Percentiles rank a stretch among this genome's conserved stretches.
phyloP scores from a whole-genome alignment of 2,113 vertebrate genomes.

The Triplophysa siluroides region DNA sequence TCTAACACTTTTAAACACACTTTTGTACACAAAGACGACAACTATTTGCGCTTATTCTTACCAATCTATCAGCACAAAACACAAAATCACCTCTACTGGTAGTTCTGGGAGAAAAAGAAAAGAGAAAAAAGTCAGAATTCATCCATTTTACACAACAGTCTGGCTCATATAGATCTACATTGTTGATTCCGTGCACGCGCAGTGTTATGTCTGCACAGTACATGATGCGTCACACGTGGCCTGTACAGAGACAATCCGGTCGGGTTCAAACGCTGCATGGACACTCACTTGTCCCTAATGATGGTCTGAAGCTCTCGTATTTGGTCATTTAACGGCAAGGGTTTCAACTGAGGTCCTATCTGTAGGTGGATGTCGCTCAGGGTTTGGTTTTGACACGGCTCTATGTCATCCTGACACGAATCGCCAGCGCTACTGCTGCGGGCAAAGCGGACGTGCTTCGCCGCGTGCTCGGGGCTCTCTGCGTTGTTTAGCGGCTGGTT shows the following conservation, averaged over 20 bases:
- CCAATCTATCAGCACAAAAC: conserved; percentile 88
- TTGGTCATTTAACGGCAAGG: conserved; percentile 83
- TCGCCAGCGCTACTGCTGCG: conserved; percentile 38
- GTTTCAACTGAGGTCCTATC: conserved; percentile 75
- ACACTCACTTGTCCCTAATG: conserved; percentile 80
- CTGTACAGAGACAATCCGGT: not conserved
- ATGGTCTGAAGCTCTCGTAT: conserved; percentile 84
- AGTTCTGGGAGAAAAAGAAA: conserved; percentile 45
- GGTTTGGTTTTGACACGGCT: conserved; percentile 31
- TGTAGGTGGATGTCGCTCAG: conserved; percentile 20
- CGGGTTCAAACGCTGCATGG: not conserved
- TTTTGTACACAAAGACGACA: not conserved
- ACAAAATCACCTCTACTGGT: conserved; percentile 84
- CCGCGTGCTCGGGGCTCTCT: conserved; percentile 49
- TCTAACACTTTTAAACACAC: not conserved
- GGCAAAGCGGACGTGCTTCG: conserved; percentile 67
- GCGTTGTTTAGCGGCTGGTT: conserved; percentile 63
- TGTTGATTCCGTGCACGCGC: not conserved
- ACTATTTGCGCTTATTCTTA: conserved; percentile 56
- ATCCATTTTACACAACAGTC: not conserved
- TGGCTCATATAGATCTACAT: not conserved
- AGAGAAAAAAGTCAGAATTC: not conserved
- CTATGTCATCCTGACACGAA: conserved; percentile 41
- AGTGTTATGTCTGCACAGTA: not conserved
- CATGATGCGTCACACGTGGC: not conserved